Base-by-base conservation (phyloP, 2,113 vertebrate genomes). In the Epinephelus moara region DNA sequence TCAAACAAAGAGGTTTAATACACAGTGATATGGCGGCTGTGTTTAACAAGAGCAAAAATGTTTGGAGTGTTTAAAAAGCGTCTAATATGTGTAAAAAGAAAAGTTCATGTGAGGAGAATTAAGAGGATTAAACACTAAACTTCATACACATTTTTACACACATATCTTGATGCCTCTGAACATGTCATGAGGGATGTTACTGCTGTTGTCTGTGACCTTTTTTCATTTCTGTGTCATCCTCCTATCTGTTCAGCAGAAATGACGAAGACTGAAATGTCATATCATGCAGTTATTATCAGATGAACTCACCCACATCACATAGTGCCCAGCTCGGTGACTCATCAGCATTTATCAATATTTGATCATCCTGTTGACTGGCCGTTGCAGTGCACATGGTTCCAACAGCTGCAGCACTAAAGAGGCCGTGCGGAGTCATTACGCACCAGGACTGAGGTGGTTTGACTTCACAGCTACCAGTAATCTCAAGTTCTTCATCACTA, bases 381-480 rank as follows among this genome's bases (percentile, higher is more conserved):
- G 10, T 84, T 0, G 89, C 50, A 0, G 0, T 85, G 23, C 95
- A 96, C 0, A 0, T 0, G 0, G 91, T 92, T 14, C 70, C 92
- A 60, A 73, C 0, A 0, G 14, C 21, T 1, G 52, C 14, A 0
- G 93, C 47, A 0, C 11, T 0, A 0, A 4, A 0, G 0, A 95
- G 50, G 0, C 2, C 0, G 0, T 80, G 12, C 0, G 71, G 55
- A 6, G 42, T 0, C 13, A 95, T 92, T 0, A 12, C 13, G 60
- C 95, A 96, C 95, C 95, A 95, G 33, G 86, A 76, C 0, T 25
- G 72, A 70, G 89, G 86, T 0, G 91, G 67, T 15, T 5, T 66
- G 19, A 95, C 75, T 6, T 82, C 81, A 72, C 95, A 96, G 70
- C 21, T 89, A 9, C n/a, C 87, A 10, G 4, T 23, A 0, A 73